Evolutionary conservation across 2,888 invertebrate genomes (phyloP), one percentile per base, ranked within the genome.

Genomic region (Camptogramma bilineatum): DNA sequence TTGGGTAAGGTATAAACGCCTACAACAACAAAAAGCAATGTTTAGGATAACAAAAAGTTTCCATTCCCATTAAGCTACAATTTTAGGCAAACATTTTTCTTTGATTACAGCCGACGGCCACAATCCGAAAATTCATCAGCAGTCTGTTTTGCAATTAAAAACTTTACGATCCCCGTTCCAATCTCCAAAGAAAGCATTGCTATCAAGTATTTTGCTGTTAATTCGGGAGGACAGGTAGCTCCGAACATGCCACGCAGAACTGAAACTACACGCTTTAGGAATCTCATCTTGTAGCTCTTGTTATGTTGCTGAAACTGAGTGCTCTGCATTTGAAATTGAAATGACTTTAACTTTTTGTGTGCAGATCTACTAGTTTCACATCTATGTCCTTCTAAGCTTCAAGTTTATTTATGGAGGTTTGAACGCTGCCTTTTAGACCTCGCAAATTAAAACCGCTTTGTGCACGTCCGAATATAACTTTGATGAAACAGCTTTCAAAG

Each of bases 381-480:
- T 58, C 51, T 58, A 44, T 10, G 28, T 2, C 16, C 39, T 10
- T n/a, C 17, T 44, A 17, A 10, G 44, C 34, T 39, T 13, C 0
- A 2, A 39, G 34, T 52, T 52, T 59, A 52, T 56, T 59, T 24
- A 52, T 48, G 53, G 48, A 60, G 48, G 50, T 51, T 51, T 52
- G 53, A 52, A 19, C 52, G 31, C 52, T 21, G 52, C 52, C 56
- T 52, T 42, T 62, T 60, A 53, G 58, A 63, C 19, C 62, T 53
- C 50, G 47, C 28, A 59, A 61, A 68, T 68, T 58, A 64, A 71
- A 65, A 61, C 61, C 42, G 63, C 60, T 70, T 62, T 63, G 54
- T 64, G 64, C 66, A 56, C 63, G 64, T 61, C 62, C 61, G 42
- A 61, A 65, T 60, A 68, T 65, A 63, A 59, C 61, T 65, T 48